Evolutionary conservation across 2,888 invertebrate genomes (phyloP).

Genomic region (Anorthoa munda): DNA sequence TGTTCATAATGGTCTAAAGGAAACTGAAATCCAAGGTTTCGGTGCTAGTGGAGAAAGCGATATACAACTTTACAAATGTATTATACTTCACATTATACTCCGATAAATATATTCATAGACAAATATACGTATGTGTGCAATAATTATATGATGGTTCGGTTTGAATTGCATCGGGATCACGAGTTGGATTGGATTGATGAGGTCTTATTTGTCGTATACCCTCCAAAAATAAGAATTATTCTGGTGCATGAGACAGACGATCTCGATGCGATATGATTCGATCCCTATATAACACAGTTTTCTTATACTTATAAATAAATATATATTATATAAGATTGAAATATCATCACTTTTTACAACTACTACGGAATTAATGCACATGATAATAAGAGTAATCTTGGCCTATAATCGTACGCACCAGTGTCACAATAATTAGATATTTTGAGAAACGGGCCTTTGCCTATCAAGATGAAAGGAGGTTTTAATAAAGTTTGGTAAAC

Average conservation of each 20-base stretch:
- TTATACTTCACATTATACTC: slow-evolving; percentile 66
- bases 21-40: slow-evolving; percentile 79
- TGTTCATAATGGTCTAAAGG: slow-evolving; percentile 88
- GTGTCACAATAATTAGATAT: slow-evolving; percentile 64
- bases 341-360: slow-evolving; percentile 61
- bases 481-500: slow-evolving; percentile 20
- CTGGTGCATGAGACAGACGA: neutral
- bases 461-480: slow-evolving; percentile 41
- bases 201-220: neutral
- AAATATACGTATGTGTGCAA: slow-evolving; percentile 67
- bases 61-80: slow-evolving; percentile 71
- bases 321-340: slow-evolving; percentile 40
- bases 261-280: slow-evolving; percentile 35
- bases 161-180: slow-evolving; percentile 16
- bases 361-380: slow-evolving; percentile 63
- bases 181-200: too few species aligned
- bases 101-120: slow-evolving; percentile 62
- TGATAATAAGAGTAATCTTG: slow-evolving; percentile 59
- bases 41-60: slow-evolving; percentile 83
- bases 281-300: slow-evolving; percentile 48
- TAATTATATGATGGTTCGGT: slow-evolving; percentile 42
- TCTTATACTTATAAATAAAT: slow-evolving; percentile 58
- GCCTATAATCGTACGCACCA: slow-evolving; percentile 62
- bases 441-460: slow-evolving; percentile 37
- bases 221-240: neutral